These are phyloP conservation scores for Anthrax anthrax DNA, from an alignment of 2,888 invertebrate species.

Conservation along the genomic window DNA sequence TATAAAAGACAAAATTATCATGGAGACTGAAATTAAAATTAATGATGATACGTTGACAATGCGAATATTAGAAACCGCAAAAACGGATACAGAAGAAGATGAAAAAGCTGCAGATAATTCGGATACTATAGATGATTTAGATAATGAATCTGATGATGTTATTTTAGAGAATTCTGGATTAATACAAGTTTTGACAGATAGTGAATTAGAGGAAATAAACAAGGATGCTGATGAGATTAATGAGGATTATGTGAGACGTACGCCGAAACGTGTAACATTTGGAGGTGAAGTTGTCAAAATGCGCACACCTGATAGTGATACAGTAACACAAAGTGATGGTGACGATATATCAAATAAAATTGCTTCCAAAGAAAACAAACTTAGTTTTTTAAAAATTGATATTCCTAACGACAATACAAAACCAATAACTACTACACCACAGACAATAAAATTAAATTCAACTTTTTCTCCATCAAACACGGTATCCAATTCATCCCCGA, in stretches of 20 bases:
- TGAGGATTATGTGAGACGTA: conserved; percentile 34
- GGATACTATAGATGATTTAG: conserved; percentile 8
- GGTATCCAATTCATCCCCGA: neutral
- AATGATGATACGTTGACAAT: conserved; percentile 69
- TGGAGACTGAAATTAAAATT: conserved; percentile 72
- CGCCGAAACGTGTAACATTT: conserved; percentile 62
- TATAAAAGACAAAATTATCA: conserved; percentile 49
- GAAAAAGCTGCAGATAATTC: neutral
- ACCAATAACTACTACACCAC: conserved; percentile 16
- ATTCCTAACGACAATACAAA: conserved; percentile 33
- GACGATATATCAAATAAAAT: conserved; percentile 22
- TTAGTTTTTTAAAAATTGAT: conserved; percentile 23
- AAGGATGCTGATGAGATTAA: conserved; percentile 9
- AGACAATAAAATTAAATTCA: neutral
- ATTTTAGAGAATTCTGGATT: conserved; percentile 28
- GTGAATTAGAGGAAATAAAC: conserved; percentile 41
- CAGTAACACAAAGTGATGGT: conserved; percentile 44
- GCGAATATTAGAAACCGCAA: conserved; percentile 52
- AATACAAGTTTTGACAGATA: conserved; percentile 46
- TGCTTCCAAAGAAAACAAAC: conserved; percentile 11
- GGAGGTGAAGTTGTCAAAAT: conserved; percentile 79
- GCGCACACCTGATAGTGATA: conserved; percentile 72
- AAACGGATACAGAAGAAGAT: conserved; percentile 1
- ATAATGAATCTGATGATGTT: conserved; percentile 25
- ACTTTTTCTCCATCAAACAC: neutral